phyloP scores from a whole-genome alignment of 2,797 vertebrate species.

The Cynopterus sphinx region DNA sequence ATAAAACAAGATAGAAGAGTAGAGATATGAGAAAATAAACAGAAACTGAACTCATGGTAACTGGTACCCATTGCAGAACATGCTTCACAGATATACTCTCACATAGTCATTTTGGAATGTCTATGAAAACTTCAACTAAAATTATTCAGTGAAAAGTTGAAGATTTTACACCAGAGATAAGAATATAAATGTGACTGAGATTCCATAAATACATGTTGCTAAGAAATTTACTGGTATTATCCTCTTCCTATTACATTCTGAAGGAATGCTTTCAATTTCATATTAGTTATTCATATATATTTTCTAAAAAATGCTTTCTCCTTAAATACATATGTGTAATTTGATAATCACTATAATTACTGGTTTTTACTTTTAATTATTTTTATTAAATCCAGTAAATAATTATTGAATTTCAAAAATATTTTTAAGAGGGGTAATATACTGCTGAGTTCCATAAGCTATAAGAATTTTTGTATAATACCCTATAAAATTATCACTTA shows the following conservation, averaged over 20 bases:
- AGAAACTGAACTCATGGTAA: neutral
- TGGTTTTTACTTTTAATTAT: neutral
- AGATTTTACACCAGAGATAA: neutral
- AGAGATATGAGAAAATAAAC: conserved; percentile 1
- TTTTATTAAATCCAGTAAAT: neutral
- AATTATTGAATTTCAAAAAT: neutral
- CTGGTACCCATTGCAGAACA: neutral
- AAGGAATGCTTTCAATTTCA: neutral
- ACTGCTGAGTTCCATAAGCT: neutral
- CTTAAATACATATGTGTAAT: neutral
- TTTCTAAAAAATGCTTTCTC: neutral
- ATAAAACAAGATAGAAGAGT: neutral
- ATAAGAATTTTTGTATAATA: neutral
- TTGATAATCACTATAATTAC: neutral
- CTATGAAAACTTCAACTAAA: neutral
- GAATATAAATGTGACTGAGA: neutral
- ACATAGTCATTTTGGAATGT: neutral
- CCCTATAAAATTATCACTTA: conserved; percentile 61
- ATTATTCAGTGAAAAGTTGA: neutral
- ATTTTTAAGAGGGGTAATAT: neutral
- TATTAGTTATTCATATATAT: neutral
- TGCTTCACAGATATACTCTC: neutral
- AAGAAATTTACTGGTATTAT: neutral
- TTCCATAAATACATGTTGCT: neutral
- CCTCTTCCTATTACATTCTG: neutral